Percentiles rank a stretch among this genome's conserved stretches.
Evolutionary conservation across 2,888 invertebrate genomes (phyloP).

Genomic region (Meiosimyza platycephala): DNA sequence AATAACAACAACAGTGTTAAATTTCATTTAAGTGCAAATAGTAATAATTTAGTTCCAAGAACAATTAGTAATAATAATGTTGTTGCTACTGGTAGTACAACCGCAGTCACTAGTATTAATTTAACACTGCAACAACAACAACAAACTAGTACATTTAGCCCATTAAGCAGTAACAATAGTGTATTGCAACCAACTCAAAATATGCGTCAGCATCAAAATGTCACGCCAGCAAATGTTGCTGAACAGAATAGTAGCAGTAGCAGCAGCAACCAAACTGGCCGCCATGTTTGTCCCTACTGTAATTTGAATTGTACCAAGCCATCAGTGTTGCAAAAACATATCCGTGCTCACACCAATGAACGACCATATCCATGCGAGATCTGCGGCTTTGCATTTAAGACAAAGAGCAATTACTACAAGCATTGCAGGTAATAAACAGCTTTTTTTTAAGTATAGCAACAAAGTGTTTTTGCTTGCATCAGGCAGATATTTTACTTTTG

Average conservation of each 20-base stretch:
- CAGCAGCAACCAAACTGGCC: slow-evolving; percentile 67
- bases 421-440: slow-evolving; percentile 73
- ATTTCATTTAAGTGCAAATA: slow-evolving; percentile 14
- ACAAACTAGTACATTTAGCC: not conserved
- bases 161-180: slow-evolving; percentile 26
- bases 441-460: no score
- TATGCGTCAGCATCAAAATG: not conserved
- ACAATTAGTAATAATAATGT: slow-evolving; percentile 11
- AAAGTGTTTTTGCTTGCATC: no score
- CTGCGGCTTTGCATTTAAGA: slow-evolving; percentile 94
- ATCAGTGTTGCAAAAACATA: slow-evolving; percentile 93
- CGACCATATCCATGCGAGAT: slow-evolving; percentile 89
- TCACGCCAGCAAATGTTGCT: not conserved
- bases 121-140: not conserved
- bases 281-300: slow-evolving; percentile 89
- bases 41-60: slow-evolving; percentile 8
- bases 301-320: slow-evolving; percentile 91
- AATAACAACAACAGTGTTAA: slow-evolving; percentile 21
- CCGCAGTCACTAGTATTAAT: slow-evolving; percentile 11
- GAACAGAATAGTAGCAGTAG: slow-evolving; percentile 33
- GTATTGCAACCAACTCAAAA: not conserved
- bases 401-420: slow-evolving; percentile 92
- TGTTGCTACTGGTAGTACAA: not conserved
- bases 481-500: not conserved
- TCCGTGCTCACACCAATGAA: slow-evolving; percentile 93